Evolutionary conservation across 92 coral and sea anemone species (phyloP).

Genomic region (Galaxea fascicularis): DNA sequence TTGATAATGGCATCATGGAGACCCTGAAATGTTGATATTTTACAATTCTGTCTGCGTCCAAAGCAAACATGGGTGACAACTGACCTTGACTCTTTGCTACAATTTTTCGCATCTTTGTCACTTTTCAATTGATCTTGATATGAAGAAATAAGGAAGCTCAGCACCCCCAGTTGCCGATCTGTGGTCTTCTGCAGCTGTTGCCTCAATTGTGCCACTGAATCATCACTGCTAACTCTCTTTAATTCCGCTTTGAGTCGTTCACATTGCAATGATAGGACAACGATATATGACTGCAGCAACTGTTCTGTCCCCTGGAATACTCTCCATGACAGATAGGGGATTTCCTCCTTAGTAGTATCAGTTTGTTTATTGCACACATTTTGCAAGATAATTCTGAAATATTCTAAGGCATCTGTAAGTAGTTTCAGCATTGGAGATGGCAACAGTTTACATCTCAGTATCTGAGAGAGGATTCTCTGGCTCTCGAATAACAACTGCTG

Average conservation of each 20-base stretch:
- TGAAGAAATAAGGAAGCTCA: conserved; percentile 59
- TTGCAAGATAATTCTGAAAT: conserved; percentile 54
- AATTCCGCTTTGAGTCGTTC: conserved; percentile 20
- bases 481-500: conserved; percentile 5
- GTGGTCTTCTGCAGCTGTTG: conserved; percentile 70
- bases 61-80: background rate
- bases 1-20: too few species aligned
- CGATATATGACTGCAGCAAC: conserved; percentile 24
- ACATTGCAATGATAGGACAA: conserved; percentile 43
- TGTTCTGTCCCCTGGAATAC: conserved; percentile 35
- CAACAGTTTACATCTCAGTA: background rate
- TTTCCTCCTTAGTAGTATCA: background rate
- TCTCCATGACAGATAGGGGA: conserved; percentile 24
- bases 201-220: conserved; percentile 16
- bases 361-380: conserved; percentile 21
- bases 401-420: conserved; percentile 59
- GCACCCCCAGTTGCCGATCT: conserved; percentile 69
- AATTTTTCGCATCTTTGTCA: conserved; percentile 1
- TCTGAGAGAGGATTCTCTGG: background rate
- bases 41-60: background rate
- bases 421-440: conserved; percentile 12
- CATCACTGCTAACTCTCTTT: conserved; percentile 6
- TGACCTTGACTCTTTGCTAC: conserved; percentile 19
- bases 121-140: conserved; percentile 68
- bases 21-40: background rate